These are phyloP conservation scores for Hassar affinis DNA, from an alignment of 2,113 vertebrate genomes.

Conservation along the genomic window DNA sequence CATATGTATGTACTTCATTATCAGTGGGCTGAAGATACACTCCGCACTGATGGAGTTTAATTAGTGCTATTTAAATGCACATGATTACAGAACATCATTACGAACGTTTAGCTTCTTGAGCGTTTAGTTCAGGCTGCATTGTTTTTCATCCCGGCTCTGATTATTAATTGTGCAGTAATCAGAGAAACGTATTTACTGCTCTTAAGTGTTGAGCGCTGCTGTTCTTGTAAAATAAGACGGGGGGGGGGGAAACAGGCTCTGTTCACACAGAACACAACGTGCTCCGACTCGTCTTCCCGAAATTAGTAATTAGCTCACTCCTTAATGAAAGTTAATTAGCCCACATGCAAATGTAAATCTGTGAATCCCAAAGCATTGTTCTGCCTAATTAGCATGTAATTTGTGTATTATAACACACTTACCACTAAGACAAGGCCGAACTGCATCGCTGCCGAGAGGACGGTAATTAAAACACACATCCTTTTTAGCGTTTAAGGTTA, in stretches of 20 bases:
- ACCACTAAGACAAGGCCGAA: constrained; percentile 57
- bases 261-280: background rate
- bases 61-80: constrained; percentile 14
- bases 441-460: constrained; percentile 55
- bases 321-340: constrained; percentile 68
- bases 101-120: background rate
- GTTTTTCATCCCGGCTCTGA: background rate
- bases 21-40: background rate
- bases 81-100: background rate
- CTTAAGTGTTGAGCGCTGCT: background rate
- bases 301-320: constrained; percentile 67
- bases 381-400: constrained; percentile 72
- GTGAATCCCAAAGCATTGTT: constrained; percentile 65
- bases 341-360: constrained; percentile 66
- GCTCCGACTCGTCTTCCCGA: constrained; percentile 13
- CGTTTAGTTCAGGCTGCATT: background rate
- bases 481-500: constrained; percentile 68
- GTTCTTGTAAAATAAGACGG: background rate
- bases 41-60: background rate
- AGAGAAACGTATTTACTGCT: too few relatives aligned
- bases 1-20: constrained; percentile 39
- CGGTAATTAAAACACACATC: constrained; percentile 71
- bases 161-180: background rate
- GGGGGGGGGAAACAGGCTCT: background rate
- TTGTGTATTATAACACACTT: constrained; percentile 61